These are phyloP conservation scores for Tachysurus fulvidraco DNA, from an alignment of 2,113 vertebrate species.

Conservation along the genomic window DNA sequence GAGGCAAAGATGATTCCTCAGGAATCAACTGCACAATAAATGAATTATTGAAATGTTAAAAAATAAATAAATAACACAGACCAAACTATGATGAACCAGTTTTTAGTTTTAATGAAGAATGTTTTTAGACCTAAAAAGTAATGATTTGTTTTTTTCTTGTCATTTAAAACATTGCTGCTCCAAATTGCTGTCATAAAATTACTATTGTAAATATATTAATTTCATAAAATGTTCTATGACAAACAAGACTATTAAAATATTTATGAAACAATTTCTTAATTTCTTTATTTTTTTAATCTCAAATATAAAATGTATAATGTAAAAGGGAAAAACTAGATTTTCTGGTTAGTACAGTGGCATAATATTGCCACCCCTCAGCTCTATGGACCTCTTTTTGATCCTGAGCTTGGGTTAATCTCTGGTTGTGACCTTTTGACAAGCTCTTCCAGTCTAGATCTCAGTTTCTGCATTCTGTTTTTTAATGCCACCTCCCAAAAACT, in stretches of 20 bases:
- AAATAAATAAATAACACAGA: neutral
- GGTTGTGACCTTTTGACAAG: neutral
- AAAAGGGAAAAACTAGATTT: neutral
- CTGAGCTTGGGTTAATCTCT: neutral
- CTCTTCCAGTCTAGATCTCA: neutral
- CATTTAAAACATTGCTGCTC: constrained; percentile 31
- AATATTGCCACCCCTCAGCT: neutral
- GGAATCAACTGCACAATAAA: neutral
- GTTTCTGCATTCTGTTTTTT: neutral
- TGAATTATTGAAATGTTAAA: neutral
- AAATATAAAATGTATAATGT: neutral
- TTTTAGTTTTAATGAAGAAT: constrained; percentile 4
- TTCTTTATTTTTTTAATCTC: neutral
- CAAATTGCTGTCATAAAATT: constrained; percentile 4
- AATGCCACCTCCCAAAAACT: neutral
- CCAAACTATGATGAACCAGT: neutral
- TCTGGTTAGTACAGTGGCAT: neutral
- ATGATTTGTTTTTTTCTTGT: neutral
- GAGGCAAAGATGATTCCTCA: neutral
- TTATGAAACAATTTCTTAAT: constrained; percentile 41
- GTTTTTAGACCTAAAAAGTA: neutral
- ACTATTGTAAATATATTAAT: constrained; percentile 34
- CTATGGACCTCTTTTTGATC: neutral
- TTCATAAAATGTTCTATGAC: constrained; percentile 39
- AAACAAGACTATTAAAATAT: constrained; percentile 53